Base-by-base conservation (phyloP, 1,140 invertebrate species). In the Drosophila mojavensis region DNA sequence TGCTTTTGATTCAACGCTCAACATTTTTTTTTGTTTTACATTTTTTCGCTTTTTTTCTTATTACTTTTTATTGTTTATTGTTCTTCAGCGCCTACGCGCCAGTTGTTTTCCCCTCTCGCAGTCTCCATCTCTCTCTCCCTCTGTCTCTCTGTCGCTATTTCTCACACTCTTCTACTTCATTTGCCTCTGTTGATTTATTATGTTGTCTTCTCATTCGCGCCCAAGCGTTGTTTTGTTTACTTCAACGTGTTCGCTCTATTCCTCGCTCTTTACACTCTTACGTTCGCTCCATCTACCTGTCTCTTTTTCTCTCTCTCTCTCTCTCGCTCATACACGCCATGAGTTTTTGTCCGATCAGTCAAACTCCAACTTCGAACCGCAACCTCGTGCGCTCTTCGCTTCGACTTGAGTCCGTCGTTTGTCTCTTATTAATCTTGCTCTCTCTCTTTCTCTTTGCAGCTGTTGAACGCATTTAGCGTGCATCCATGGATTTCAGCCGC, bases 31-130 rank as follows among this genome's bases (percentile, higher is more conserved):
- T 65, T 28, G 2, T 15, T 64, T 51, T 55, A 45, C 17, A 17
- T 39, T 43, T 45, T 65, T 13, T 59, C 58, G 39, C 60, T 78
- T 17, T 51, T 78, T 17, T 45, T 45, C 13, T 36, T 58, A 39
- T 36, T 36, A 13, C 36, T 56, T 60, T 60, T 55, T 41, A 45
- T 66, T 71, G 62, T 72, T 72, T 76, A 65, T 79, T 80, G 61
- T 66, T 73, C 55, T 78, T 58, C 53, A 36, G 64, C 78, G 61
- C 69, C 69, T 64, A 74, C 77, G 59, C 74, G 62, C 62, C 73
- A 67, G 48, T 77, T 68, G 72, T 51, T 45, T 43, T 28, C 28
- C 28, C 4, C 28, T 30, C 28, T 30, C 28, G 1, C 28, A 30
- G 1, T 30, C 28, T 5, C 5, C 5, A 30, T 1, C 28, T 30